Conservation (phyloP, 2,113 vertebrate species). For the Pelvicachromis taeniatus region DNA sequence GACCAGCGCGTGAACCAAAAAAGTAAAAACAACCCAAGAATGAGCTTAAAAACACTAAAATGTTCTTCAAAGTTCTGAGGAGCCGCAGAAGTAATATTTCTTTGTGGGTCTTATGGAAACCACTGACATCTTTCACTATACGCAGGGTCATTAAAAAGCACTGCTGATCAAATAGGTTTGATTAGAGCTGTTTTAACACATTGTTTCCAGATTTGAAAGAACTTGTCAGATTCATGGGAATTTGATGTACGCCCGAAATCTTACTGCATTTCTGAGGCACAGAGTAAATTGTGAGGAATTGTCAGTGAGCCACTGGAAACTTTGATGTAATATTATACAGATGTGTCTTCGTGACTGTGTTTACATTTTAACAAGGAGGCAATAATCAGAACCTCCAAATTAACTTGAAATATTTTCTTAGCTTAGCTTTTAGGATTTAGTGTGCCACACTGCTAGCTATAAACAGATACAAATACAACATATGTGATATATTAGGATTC, state of each 20-base stretch:
- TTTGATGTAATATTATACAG: constrained; percentile 17
- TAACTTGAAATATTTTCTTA: not conserved
- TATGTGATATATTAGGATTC: not conserved
- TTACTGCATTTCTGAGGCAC: not conserved
- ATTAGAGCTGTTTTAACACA: not conserved
- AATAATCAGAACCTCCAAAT: not conserved
- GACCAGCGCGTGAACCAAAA: not conserved
- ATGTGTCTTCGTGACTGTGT: constrained; percentile 15
- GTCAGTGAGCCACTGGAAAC: constrained; percentile 7
- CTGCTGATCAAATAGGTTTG: not conserved
- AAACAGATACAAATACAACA: not conserved
- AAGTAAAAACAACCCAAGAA: not conserved
- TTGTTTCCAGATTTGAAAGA: not conserved
- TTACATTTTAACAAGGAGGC: not conserved
- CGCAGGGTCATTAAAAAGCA: not conserved
- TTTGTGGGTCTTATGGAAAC: not conserved
- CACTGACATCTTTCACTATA: not conserved
- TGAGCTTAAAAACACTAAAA: not conserved
- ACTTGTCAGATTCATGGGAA: not conserved
- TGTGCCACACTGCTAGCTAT: not conserved
- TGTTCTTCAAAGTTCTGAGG: not conserved
- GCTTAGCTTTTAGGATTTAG: not conserved
- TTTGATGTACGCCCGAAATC: constrained; percentile 20
- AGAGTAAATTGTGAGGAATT: not conserved
- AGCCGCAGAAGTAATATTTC: not conserved